A percentile compares a stretch with the other conserved stretches of the same genome.
Evolutionary conservation across 1,140 invertebrate genomes (phyloP).

Genomic region (Littorina saxatilis): DNA sequence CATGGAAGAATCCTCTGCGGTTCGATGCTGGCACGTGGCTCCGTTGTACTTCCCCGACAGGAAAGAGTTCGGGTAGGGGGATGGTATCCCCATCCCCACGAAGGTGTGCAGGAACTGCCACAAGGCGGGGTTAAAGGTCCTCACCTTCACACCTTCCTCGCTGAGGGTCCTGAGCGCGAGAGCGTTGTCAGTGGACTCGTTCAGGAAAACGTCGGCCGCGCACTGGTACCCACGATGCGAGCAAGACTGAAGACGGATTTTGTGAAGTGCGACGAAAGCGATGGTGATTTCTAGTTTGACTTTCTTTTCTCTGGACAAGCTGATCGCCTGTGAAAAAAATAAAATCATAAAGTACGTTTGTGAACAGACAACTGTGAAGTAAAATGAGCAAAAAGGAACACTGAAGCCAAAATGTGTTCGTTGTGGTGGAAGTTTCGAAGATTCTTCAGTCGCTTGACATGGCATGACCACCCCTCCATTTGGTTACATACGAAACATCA

Average conservation of each 20-base stretch:
- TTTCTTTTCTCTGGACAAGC: slow-evolving; percentile 37
- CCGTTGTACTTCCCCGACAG: slow-evolving; percentile 22
- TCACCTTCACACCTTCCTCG: slow-evolving; percentile 35
- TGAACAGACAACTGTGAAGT: no score
- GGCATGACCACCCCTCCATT: no score
- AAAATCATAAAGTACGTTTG: not conserved
- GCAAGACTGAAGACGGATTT: slow-evolving; percentile 37
- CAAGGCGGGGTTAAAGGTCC: slow-evolving; percentile 33
- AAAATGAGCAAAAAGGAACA: no score
- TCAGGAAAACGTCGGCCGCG: slow-evolving; percentile 23
- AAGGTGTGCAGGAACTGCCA: slow-evolving; percentile 44
- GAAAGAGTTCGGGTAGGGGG: slow-evolving; percentile 22
- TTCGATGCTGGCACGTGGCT: slow-evolving; percentile 1
- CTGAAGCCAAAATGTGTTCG: no score
- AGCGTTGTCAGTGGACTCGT: slow-evolving; percentile 43
- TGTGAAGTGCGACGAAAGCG: slow-evolving; percentile 39
- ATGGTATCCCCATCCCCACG: slow-evolving; percentile 34
- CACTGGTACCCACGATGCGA: slow-evolving; percentile 11
- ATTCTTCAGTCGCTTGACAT: no score
- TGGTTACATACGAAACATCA: no score
- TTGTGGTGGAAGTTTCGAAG: no score
- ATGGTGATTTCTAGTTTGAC: slow-evolving; percentile 39
- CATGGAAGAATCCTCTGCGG: slow-evolving; percentile 31
- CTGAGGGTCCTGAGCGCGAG: slow-evolving; percentile 23
- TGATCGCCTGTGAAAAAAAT: not conserved